These are phyloP conservation scores for Agelastica alni DNA, from an alignment of 2,888 invertebrate species.

Conservation along the genomic window DNA sequence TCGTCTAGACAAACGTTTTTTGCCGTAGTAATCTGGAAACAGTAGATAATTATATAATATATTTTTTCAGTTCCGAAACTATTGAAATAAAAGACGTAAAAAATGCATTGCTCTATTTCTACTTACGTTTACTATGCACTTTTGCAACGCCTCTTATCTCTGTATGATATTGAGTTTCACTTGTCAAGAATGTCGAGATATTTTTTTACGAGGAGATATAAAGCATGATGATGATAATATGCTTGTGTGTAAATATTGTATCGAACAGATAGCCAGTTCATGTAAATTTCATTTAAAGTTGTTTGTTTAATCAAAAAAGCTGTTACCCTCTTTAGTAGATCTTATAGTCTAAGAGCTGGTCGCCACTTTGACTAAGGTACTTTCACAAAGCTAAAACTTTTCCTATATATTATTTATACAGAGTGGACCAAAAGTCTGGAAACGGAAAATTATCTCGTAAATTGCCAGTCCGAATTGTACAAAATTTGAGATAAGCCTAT, in stretches of 20 bases:
- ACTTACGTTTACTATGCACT: conserved; percentile 33
- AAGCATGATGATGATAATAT: conserved; percentile 10
- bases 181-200: conserved; percentile 22
- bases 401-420: no score
- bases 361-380: no score
- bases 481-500: no score
- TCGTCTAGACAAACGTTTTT: conserved; percentile 8
- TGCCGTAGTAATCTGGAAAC: conserved; percentile 10
- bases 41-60: conserved; percentile 14
- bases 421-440: no score
- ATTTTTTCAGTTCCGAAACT: conserved; percentile 9
- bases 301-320: no score
- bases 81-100: conserved; percentile 18
- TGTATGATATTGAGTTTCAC: conserved; percentile 27
- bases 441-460: no score
- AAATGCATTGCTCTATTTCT: conserved; percentile 25
- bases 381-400: no score
- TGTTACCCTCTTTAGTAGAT: no score
- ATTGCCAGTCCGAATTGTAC: no score
- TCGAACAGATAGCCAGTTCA: not conserved
- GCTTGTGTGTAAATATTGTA: conserved; percentile 7
- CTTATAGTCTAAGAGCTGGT: no score
- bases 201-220: conserved; percentile 17
- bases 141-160: conserved; percentile 37
- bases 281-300: no score